Percentiles rank a stretch among this genome's conserved stretches.
Conservation (phyloP, 2,888 invertebrate genomes). For the Aelia acuminata region DNA sequence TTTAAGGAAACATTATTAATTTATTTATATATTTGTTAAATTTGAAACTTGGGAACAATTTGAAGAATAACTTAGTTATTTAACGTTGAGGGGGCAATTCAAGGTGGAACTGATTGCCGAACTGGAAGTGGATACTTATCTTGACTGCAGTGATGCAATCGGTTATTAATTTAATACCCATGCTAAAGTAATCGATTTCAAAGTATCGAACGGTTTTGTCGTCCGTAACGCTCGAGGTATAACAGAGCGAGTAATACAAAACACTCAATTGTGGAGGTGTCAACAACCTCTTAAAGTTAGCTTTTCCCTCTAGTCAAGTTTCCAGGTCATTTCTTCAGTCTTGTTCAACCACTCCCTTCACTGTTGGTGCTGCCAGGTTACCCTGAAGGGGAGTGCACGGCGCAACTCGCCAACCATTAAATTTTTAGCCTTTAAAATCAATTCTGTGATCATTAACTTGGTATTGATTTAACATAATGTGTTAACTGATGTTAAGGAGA, state of each 20-base stretch:
- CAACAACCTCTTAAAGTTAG: not conserved
- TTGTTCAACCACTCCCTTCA: not conserved
- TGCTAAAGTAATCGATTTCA: slow-evolving; percentile 3
- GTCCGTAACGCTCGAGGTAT: not conserved
- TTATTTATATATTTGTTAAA: no score
- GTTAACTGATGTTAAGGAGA: no score
- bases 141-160: not conserved
- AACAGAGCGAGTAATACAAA: not conserved
- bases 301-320: not conserved
- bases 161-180: not conserved
- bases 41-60: no score
- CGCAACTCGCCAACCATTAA: no score
- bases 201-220: not conserved
- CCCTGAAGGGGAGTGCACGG: no score
- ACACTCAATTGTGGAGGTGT: not conserved
- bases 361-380: not conserved
- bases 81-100: no score
- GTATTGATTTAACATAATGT: no score
- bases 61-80: no score
- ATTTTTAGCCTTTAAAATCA: no score
- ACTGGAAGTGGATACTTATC: not conserved
- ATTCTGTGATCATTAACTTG: no score
- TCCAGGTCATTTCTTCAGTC: not conserved
- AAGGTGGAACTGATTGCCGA: not conserved
- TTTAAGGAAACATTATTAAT: no score